Conservation (phyloP, 1,140 invertebrate genomes). For the Drosophila ercepeae region DNA sequence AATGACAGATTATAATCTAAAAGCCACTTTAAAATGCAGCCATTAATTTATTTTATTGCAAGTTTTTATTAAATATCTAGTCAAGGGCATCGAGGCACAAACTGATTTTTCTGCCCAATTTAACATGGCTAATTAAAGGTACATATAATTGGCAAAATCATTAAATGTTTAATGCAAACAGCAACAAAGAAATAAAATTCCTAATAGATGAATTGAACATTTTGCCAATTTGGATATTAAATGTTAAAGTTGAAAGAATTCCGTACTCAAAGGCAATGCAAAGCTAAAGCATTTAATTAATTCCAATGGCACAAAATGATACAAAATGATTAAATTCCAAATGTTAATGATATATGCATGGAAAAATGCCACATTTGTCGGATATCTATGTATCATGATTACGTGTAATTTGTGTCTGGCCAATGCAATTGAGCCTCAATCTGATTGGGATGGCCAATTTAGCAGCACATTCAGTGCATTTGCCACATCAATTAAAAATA, state of each 20-base stretch:
- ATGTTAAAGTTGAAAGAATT: background rate
- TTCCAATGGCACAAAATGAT: background rate
- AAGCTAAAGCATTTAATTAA: constrained; percentile 1
- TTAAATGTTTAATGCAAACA: background rate
- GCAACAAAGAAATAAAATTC: background rate
- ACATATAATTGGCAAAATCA: background rate
- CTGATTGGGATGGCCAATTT: constrained; percentile 49
- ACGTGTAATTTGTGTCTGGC: constrained; percentile 13
- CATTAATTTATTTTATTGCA: background rate
- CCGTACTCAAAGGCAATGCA: background rate
- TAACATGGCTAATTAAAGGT: background rate
- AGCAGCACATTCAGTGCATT: constrained; percentile 44
- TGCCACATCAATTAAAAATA: constrained; percentile 60
- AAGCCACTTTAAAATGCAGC: background rate
- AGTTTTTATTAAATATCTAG: background rate
- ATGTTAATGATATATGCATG: background rate
- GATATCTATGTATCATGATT: constrained; percentile 18
- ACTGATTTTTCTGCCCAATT: background rate
- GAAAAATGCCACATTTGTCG: constrained; percentile 12
- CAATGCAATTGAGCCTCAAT: constrained; percentile 42
- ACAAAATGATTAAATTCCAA: background rate
- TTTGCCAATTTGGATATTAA: background rate
- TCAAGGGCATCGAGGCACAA: background rate
- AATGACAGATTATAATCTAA: background rate
- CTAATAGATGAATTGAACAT: background rate